Evolutionary conservation across 92 coral and sea anemone genomes (phyloP).

Genomic region (Siderastrea siderea): DNA sequence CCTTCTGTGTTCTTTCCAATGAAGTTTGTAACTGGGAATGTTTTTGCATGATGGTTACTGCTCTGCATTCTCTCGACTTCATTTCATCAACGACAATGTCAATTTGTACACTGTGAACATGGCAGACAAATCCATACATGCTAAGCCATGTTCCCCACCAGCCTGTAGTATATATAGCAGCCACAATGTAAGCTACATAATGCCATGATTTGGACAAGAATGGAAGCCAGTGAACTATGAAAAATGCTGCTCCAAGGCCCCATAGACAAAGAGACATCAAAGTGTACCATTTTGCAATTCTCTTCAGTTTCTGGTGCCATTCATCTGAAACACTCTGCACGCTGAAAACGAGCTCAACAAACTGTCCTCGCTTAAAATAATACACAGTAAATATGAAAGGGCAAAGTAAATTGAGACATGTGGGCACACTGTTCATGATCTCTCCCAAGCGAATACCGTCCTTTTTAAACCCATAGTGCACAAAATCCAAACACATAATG

Average conservation of each 20-base stretch:
- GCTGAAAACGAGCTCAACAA: conserved; percentile 57
- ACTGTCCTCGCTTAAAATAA: conserved; percentile 74
- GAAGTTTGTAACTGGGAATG: conserved; percentile 55
- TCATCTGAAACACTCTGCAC: conserved; percentile 64
- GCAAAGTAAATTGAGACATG: conserved; percentile 72
- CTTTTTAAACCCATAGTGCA: conserved; percentile 68
- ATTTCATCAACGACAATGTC: conserved; percentile 61
- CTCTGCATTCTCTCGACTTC: conserved; percentile 40
- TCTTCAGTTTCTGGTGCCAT: conserved; percentile 38
- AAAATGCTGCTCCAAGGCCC: conserved; percentile 63
- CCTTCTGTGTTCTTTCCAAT: conserved; percentile 70
- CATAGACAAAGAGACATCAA: conserved; percentile 59
- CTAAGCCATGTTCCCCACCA: conserved; percentile 82
- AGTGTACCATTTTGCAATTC: conserved; percentile 55
- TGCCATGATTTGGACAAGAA: conserved; percentile 77
- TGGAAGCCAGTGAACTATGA: conserved; percentile 67
- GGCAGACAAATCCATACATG: conserved; percentile 77
- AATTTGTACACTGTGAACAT: conserved; percentile 75
- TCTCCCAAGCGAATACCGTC: conserved; percentile 52
- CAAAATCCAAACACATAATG: conserved; percentile 70
- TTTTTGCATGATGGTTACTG: conserved; percentile 32
- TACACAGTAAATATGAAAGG: conserved; percentile 69
- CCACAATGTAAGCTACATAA: conserved; percentile 53
- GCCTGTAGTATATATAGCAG: conserved; percentile 57
- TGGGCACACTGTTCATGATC: conserved; percentile 64